Percentiles rank a stretch among this genome's conserved stretches.
Conservation (phyloP, 2,113 vertebrate species). For the Pterocles gutturalis region DNA sequence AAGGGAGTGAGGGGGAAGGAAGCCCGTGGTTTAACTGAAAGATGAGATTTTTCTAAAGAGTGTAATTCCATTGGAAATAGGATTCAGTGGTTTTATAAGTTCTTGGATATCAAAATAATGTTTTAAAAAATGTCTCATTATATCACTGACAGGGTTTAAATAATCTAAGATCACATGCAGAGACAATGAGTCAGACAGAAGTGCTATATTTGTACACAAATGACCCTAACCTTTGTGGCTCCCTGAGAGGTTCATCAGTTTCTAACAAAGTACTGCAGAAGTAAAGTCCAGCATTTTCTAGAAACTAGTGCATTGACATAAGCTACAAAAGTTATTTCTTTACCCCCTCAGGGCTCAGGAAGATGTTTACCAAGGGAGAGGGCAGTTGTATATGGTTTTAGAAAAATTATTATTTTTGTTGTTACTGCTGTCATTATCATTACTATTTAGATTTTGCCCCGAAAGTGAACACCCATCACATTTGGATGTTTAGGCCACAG, state of each 20-base stretch:
- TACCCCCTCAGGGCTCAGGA: not conserved
- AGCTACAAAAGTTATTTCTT: not conserved
- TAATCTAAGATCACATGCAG: not conserved
- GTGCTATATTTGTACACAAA: not conserved
- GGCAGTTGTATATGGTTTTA: not conserved
- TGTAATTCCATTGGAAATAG: not conserved
- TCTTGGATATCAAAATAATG: not conserved
- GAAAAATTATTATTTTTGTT: not conserved
- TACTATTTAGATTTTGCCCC: not conserved
- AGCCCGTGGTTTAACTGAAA: not conserved
- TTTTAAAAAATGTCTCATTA: not conserved
- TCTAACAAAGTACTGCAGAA: not conserved
- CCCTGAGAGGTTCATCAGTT: not conserved
- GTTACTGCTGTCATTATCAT: not conserved
- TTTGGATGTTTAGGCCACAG: slow-evolving; percentile 13
- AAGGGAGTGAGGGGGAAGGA: not conserved
- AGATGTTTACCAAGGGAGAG: not conserved
- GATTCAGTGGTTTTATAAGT: not conserved
- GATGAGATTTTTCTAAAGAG: not conserved
- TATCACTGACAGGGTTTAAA: not conserved
- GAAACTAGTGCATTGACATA: not conserved
- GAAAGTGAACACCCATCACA: not conserved
- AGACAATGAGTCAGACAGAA: not conserved
- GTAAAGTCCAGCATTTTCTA: not conserved
- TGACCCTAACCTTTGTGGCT: not conserved